Evolutionary conservation across 2,888 invertebrate genomes (phyloP).

Genomic region (Tuberolachnus salignus): DNA sequence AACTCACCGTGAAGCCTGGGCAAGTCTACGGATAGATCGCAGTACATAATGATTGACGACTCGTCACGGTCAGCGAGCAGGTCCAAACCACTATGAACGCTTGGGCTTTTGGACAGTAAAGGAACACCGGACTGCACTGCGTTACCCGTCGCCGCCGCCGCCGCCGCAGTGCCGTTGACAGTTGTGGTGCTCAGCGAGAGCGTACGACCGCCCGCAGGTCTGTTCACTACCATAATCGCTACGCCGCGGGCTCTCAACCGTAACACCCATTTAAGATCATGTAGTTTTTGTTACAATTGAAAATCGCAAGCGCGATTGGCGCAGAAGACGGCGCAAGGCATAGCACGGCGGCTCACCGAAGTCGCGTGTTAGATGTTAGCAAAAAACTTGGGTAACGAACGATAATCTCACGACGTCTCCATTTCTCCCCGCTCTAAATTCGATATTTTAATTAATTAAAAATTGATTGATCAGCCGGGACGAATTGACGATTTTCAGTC

Average conservation of each 20-base stretch:
- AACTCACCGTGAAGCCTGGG: constrained; percentile 54
- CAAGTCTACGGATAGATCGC: constrained; percentile 41
- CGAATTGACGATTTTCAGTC: neutral
- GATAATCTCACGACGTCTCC: neutral
- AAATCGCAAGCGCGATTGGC: neutral
- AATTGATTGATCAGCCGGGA: neutral
- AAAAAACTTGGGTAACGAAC: neutral
- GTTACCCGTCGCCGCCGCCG: constrained; percentile 25
- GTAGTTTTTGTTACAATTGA: constrained; percentile 15
- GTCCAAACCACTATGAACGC: constrained; percentile 85
- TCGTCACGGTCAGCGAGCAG: constrained; percentile 71
- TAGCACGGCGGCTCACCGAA: neutral
- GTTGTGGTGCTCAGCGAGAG: constrained; percentile 39
- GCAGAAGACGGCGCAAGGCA: neutral
- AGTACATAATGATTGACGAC: constrained; percentile 58
- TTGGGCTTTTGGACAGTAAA: constrained; percentile 72
- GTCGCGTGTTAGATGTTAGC: neutral
- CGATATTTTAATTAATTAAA: neutral
- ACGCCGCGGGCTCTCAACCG: constrained; percentile 47
- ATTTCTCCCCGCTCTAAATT: neutral
- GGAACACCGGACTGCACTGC: constrained; percentile 14
- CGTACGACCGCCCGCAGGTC: constrained; percentile 47
- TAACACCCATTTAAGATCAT: constrained; percentile 52
- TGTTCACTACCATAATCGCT: constrained; percentile 54
- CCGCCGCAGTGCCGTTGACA: constrained; percentile 22